Evolutionary conservation across 2,888 invertebrate species (phyloP), one percentile per base, ranked within the genome.

Genomic region (Rutpela maculata): DNA sequence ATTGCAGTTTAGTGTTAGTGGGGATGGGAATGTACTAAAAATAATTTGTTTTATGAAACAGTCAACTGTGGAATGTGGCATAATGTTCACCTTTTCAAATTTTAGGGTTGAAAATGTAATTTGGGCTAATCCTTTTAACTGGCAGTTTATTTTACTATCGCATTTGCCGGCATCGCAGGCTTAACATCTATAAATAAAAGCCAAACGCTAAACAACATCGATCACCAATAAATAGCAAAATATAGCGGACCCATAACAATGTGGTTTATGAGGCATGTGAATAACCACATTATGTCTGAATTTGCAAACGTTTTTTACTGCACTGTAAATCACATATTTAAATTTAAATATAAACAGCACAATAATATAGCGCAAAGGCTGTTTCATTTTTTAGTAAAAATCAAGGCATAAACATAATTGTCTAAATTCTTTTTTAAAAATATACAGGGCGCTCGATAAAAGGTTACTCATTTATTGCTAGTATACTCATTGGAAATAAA

Each of bases 211-310:
- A 86, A 85, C 85, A 85, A 81, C 85, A 83, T 83, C 85, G 86
- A 86, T 86, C 85, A 84, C 82, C 86, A 84, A 85, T 86, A 85
- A 85, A 85, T 84, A 83, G 85, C 83, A 83, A 84, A 85, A 84
- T 84, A 81, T 83, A 80, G 83, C 80, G 77, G 62, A 79, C 78
- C 82, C 78, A 83, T 85, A 86, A 86, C 84, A 84, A 86, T 85
- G 85, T 83, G 84, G 82, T 86, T 85, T 85, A 85, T 85, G 85
- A 82, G 78, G 73, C 71, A 74, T 70, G 76, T 68, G 56, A 65
- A 80, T 77, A 72, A 73, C 77, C 77, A 75, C 78, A 74, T 80
- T 77, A 76, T 77, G 75, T 69, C 68, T 69, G 57, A 75, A 71
- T 72, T 72, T 78, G 72, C 65, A 38, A 70, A 31, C 19, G 38